Conservation (phyloP, 2,888 invertebrate species). For the Brachylomia viminalis region DNA sequence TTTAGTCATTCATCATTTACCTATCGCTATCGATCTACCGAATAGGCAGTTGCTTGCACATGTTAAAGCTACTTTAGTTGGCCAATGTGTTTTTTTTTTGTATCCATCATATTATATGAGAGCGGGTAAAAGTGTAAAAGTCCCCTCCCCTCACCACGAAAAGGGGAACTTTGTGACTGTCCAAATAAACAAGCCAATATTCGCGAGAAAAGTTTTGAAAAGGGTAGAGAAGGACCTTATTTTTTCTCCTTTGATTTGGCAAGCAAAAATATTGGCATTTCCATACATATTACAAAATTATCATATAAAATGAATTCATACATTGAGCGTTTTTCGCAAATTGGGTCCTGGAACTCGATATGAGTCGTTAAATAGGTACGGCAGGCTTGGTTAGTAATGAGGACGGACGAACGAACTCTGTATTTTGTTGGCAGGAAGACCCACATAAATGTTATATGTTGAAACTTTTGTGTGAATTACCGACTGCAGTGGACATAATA, state of each 20-base stretch:
- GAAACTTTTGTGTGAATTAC: constrained; percentile 31
- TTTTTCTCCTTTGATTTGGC: constrained; percentile 45
- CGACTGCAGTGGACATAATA: constrained; percentile 4
- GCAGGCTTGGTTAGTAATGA: constrained; percentile 34
- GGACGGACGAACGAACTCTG: constrained; percentile 17
- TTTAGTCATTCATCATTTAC: background rate
- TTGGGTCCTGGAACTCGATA: constrained; percentile 41
- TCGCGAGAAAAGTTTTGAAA: constrained; percentile 11
- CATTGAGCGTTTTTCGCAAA: constrained; percentile 32
- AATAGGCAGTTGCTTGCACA: background rate
- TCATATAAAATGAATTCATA: constrained; percentile 58
- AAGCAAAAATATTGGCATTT: constrained; percentile 52
- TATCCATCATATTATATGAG: background rate
- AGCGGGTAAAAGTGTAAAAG: background rate
- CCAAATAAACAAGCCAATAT: constrained; percentile 32
- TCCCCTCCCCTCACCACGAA: background rate
- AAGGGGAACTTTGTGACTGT: background rate
- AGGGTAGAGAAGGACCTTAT: constrained; percentile 32
- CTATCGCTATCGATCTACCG: background rate
- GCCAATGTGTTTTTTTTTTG: background rate
- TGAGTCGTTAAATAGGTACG: constrained; percentile 37
- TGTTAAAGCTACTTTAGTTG: background rate
- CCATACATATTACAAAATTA: constrained; percentile 62
- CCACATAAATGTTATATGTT: constrained; percentile 42
- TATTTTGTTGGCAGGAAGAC: constrained; percentile 42